These are phyloP conservation scores for Beroe ovata DNA, from an alignment of 37 sponge, comb jelly and placozoan genomes.

Conservation along the genomic window DNA sequence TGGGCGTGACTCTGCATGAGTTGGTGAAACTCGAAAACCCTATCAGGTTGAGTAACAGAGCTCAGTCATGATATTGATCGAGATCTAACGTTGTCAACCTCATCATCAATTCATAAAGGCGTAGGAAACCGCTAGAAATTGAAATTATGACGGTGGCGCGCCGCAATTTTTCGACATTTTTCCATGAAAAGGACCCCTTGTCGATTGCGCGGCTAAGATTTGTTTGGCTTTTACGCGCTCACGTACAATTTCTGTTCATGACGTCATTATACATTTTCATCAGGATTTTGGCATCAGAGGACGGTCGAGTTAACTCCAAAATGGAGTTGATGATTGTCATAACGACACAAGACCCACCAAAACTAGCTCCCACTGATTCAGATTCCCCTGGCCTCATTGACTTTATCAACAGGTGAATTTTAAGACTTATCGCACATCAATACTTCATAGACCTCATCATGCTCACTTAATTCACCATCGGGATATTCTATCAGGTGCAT, in stretches of 20 bases:
- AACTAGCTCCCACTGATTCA: neutral
- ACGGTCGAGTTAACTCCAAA: neutral
- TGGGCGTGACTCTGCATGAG: conserved; percentile 33
- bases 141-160: neutral
- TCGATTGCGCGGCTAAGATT: neutral
- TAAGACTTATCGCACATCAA: neutral
- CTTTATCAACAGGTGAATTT: conserved; percentile 11
- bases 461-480: too few relatives aligned
- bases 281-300: neutral
- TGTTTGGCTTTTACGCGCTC: too few relatives aligned
- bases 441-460: neutral
- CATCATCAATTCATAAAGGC: too few relatives aligned
- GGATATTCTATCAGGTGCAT: conserved; percentile 2
- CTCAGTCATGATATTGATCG: too few relatives aligned
- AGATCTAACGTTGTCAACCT: too few relatives aligned
- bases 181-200: neutral
- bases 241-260: too few relatives aligned
- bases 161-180: neutral
- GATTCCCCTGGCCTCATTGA: conserved; percentile 7
- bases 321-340: conserved; percentile 41
- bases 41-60: conserved; percentile 5
- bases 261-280: neutral
- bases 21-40: neutral
- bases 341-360: neutral
- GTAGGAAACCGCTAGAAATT: neutral